Evolutionary conservation across 1,140 invertebrate species (phyloP), one percentile per base, ranked within the genome.

Genomic region (Popillia japonica): DNA sequence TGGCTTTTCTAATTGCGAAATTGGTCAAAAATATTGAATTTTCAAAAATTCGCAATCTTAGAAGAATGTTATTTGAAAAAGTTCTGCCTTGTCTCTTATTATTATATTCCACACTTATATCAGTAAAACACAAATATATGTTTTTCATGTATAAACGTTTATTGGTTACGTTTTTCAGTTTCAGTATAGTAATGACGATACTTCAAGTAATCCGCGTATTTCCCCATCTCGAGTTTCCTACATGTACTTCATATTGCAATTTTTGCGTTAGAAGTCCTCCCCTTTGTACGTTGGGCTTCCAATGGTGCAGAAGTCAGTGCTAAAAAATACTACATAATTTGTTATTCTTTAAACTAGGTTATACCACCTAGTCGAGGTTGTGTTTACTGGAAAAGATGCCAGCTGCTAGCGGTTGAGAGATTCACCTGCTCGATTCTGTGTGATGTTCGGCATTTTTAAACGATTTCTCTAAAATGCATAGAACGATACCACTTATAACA

Each of bases 311-410:
- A 20, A 68, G 61, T 14, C 9, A 68, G 10, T 11, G 61, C 61
- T 68, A 68, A 68, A 68, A 68, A 68, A 68, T 68, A 68, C 27
- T 34, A 68, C 61, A 68, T 68, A 68, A 68, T 68, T 68, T 22
- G 61, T 68, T 68, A 68, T 68, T 68, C 61, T 68, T 68, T 27
- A 68, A 68, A 68, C 61, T 68, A 68, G 61, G 61, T 68, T 68
- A 68, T 68, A 68, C 61, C 61, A 68, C 61, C 61, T 68, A 68
- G 61, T 34, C 11, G 48, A 68, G 61, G 22, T 68, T 34, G 61
- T 22, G 61, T 55, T 55, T 55, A 55, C 48, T 55, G 48, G 48
- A 55, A 55, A 17, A 55, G 61, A 27, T 27, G 61, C 61, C 61
- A 34, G 61, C 61, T n/a, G 17, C n/a, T 17, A 17, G 48, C 6